Evolutionary conservation across 1,140 invertebrate genomes (phyloP).

Genomic region (Globodera ellingtonae): DNA sequence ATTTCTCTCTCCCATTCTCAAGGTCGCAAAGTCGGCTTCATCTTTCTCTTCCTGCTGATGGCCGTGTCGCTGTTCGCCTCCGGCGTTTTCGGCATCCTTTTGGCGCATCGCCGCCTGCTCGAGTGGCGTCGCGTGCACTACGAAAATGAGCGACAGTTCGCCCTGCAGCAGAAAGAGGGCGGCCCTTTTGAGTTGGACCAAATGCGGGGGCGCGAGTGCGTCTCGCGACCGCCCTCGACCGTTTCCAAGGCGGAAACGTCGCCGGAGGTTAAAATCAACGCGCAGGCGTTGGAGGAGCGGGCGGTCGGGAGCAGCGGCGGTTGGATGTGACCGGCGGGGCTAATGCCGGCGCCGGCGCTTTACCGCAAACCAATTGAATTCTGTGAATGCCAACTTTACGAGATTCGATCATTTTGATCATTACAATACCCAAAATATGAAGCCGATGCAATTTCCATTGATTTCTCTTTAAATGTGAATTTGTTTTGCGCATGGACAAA

Average conservation of each 20-base stretch:
- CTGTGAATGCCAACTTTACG: too few species aligned
- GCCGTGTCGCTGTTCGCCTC: background rate
- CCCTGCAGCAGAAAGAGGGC: background rate
- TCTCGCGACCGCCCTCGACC: background rate
- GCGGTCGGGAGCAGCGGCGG: background rate
- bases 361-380: too few species aligned
- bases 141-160: background rate
- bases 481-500: too few species aligned
- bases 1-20: too few species aligned
- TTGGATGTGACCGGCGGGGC: background rate
- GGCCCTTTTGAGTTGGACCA: background rate
- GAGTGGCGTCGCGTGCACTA: background rate
- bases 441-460: too few species aligned
- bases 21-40: too few species aligned
- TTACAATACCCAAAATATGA: too few species aligned
- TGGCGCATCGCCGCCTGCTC: background rate
- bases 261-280: constrained; percentile 71
- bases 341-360: background rate
- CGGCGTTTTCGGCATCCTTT: background rate
- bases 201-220: background rate
- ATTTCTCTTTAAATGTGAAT: too few species aligned
- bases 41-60: background rate
- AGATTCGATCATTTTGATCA: too few species aligned
- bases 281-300: background rate
- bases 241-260: background rate